These are phyloP conservation scores for Oryzias celebensis DNA, from an alignment of 2,113 vertebrate species.

Conservation along the genomic window DNA sequence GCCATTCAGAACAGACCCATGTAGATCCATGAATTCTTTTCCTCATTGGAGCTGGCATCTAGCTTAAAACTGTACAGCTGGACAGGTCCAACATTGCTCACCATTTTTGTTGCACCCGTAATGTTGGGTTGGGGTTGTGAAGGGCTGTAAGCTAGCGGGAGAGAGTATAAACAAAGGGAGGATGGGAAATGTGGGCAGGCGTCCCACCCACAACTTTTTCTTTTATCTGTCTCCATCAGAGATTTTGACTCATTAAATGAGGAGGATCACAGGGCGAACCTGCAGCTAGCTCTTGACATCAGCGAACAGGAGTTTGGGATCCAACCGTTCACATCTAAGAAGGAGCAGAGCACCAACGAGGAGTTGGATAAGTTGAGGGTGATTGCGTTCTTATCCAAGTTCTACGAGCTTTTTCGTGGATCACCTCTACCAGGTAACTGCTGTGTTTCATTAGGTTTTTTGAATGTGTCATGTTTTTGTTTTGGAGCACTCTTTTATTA, in stretches of 20 bases:
- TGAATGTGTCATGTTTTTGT: not conserved
- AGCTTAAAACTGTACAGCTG: too few relatives aligned
- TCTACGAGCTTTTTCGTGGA: conserved; percentile 93
- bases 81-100: too few relatives aligned
- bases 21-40: too few relatives aligned
- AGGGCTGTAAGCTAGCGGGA: too few relatives aligned
- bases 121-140: too few relatives aligned
- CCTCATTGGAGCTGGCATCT: too few relatives aligned
- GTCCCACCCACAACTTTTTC: too few relatives aligned
- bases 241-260: conserved; percentile 89
- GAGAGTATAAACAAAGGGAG: too few relatives aligned
- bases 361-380: conserved; percentile 89
- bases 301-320: conserved; percentile 93
- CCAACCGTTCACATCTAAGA: conserved; percentile 80
- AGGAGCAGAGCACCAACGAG: conserved; percentile 77
- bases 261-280: conserved; percentile 83
- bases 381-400: conserved; percentile 91
- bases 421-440: conserved; percentile 84
- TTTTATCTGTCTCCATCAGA: conserved; percentile 62
- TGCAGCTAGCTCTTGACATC: conserved; percentile 90
- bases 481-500: conserved; percentile 2
- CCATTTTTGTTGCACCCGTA: too few relatives aligned
- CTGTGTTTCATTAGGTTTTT: not conserved
- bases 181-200: too few relatives aligned
- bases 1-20: conserved; percentile 14